Evolutionary conservation across 2,888 invertebrate species (phyloP).

Genomic region (Tetanocera ferruginea): DNA sequence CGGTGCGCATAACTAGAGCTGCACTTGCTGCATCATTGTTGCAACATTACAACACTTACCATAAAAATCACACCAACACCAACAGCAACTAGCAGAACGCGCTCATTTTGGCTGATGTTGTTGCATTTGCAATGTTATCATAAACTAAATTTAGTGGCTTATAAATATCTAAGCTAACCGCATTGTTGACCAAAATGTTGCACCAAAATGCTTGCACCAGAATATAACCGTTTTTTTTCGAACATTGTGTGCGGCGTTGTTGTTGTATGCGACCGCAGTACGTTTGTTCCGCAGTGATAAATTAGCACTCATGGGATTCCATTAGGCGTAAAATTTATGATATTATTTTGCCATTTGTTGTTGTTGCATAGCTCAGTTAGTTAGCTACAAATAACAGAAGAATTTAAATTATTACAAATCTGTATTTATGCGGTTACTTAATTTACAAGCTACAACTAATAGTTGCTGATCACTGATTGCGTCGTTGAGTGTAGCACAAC

Average conservation of each 20-base stretch:
- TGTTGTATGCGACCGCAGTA: conserved; percentile 43
- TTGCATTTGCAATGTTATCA: neutral
- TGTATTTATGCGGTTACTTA: conserved; percentile 44
- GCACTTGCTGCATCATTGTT: conserved; percentile 4
- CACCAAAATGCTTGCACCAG: neutral
- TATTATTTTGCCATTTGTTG: conserved; percentile 54
- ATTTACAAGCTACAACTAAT: conserved; percentile 27
- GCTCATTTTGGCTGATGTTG: neutral
- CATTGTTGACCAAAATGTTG: conserved; percentile 32
- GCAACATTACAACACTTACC: conserved; percentile 12
- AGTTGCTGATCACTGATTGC: neutral
- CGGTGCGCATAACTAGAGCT: neutral
- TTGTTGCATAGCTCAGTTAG: neutral
- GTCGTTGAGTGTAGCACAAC: neutral
- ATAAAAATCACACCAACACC: neutral
- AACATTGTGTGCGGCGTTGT: conserved; percentile 27
- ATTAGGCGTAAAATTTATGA: conserved; percentile 53
- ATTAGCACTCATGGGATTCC: conserved; percentile 61
- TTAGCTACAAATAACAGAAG: neutral
- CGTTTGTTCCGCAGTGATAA: conserved; percentile 59
- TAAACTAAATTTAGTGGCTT: conserved; percentile 13
- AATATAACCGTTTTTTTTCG: neutral
- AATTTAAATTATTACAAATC: conserved; percentile 57
- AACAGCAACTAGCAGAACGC: neutral
- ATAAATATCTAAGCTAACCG: conserved; percentile 25